These are phyloP conservation scores for Cosmopolites sordidus DNA, from an alignment of 2,888 invertebrate species.

Conservation along the genomic window DNA sequence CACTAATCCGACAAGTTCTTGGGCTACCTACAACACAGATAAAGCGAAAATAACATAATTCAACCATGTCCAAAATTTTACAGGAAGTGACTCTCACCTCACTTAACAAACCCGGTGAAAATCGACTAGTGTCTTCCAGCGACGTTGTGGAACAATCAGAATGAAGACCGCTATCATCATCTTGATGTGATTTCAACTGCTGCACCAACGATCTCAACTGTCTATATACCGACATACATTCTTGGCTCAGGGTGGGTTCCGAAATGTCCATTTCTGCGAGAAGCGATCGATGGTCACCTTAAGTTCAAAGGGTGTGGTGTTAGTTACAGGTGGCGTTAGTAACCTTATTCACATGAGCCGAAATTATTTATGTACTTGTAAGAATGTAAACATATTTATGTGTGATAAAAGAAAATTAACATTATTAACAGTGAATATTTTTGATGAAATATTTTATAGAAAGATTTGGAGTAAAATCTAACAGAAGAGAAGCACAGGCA, in stretches of 20 bases:
- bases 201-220: slow-evolving; percentile 69
- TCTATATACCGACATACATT: slow-evolving; percentile 68
- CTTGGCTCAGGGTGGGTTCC: slow-evolving; percentile 55
- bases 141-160: slow-evolving; percentile 66
- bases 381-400: too few species aligned
- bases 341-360: slow-evolving; percentile 7
- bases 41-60: too few species aligned
- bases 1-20: slow-evolving; percentile 69
- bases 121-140: slow-evolving; percentile 50
- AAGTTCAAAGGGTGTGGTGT: slow-evolving; percentile 20
- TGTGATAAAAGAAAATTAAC: too few species aligned
- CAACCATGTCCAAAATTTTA: too few species aligned
- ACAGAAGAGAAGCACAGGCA: too few species aligned
- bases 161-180: slow-evolving; percentile 64
- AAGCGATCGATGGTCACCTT: slow-evolving; percentile 59
- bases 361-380: too few species aligned
- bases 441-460: too few species aligned
- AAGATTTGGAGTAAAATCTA: too few species aligned
- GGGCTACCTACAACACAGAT: slow-evolving; percentile 60
- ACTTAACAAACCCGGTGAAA: slow-evolving; percentile 26
- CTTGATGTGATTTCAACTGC: slow-evolving; percentile 70
- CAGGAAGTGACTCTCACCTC: slow-evolving; percentile 25
- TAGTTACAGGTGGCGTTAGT: slow-evolving; percentile 19
- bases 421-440: too few species aligned
- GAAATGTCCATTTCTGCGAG: slow-evolving; percentile 88